Evolutionary conservation across 2,113 vertebrate species (phyloP).

Genomic region (Perccottus glenii): DNA sequence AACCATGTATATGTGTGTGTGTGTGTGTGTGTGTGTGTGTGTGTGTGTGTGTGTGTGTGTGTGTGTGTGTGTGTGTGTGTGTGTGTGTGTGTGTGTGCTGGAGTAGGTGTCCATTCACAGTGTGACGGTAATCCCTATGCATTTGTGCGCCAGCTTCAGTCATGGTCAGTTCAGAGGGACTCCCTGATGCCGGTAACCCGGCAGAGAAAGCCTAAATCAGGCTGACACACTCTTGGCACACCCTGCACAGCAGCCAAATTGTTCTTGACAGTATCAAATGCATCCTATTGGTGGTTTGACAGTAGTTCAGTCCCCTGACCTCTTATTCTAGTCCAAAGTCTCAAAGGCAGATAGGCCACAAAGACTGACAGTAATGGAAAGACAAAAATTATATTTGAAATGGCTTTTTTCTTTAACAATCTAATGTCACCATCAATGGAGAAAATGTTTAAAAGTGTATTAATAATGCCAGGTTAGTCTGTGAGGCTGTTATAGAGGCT

Average conservation of each 20-base stretch:
- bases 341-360: neutral
- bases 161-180: slow-evolving; percentile 46
- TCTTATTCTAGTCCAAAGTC: slow-evolving; percentile 45
- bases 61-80: neutral
- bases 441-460: too few species aligned
- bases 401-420: neutral
- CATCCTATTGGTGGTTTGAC: slow-evolving; percentile 61
- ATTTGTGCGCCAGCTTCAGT: slow-evolving; percentile 59
- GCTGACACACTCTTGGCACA: slow-evolving; percentile 67
- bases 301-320: slow-evolving; percentile 60
- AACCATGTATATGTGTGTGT: slow-evolving; percentile 7
- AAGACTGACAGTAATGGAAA: slow-evolving; percentile 19
- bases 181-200: slow-evolving; percentile 44
- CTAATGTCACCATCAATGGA: too few species aligned
- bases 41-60: slow-evolving; percentile 2
- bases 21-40: too few species aligned
- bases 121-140: slow-evolving; percentile 52
- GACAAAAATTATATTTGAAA: slow-evolving; percentile 14
- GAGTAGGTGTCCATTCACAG: slow-evolving; percentile 13
- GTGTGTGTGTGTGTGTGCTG: slow-evolving; percentile 9
- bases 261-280: slow-evolving; percentile 75
- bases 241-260: slow-evolving; percentile 60
- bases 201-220: slow-evolving; percentile 59
- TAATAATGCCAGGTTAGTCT: too few species aligned
- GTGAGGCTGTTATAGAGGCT: too few species aligned